Evolutionary conservation across 2,888 invertebrate genomes (phyloP).

Genomic region (Laothoe populi): DNA sequence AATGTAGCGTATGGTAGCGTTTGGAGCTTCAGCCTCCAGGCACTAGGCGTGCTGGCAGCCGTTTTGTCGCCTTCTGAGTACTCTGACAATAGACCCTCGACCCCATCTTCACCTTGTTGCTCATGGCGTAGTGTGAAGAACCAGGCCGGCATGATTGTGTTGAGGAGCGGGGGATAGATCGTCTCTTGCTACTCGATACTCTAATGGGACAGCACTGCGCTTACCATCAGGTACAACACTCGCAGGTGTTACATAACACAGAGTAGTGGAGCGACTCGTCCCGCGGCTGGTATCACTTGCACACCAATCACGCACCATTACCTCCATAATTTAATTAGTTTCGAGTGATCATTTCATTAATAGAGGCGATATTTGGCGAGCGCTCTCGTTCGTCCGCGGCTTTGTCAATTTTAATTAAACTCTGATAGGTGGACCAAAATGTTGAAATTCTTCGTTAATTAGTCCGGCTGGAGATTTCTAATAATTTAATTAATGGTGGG

Average conservation of each 20-base stretch:
- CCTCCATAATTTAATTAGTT: slow-evolving; percentile 83
- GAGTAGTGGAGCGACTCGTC: slow-evolving; percentile 29
- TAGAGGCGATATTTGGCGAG: slow-evolving; percentile 81
- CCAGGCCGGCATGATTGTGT: no score
- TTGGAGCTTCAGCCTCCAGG: background rate
- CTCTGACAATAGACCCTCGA: no score
- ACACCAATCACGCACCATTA: slow-evolving; percentile 84
- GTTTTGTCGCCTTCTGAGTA: no score
- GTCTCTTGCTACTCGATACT: no score
- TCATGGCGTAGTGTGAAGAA: no score
- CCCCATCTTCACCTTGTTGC: no score
- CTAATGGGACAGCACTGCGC: no score
- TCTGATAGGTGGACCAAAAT: slow-evolving; percentile 82
- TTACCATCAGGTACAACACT: no score
- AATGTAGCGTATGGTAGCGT: no score
- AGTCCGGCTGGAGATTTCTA: slow-evolving; percentile 82
- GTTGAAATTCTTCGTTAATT: slow-evolving; percentile 84
- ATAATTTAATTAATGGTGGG: slow-evolving; percentile 82
- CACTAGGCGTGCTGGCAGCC: background rate
- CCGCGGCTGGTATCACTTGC: slow-evolving; percentile 66
- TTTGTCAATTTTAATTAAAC: slow-evolving; percentile 84
- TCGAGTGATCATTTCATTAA: slow-evolving; percentile 83
- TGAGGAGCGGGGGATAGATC: no score
- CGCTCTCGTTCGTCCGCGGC: slow-evolving; percentile 71
- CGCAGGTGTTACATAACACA: slow-evolving; percentile 41